These are phyloP conservation scores for Rhinoderma darwinii DNA, from an alignment of 2,113 vertebrate species.

Conservation along the genomic window DNA sequence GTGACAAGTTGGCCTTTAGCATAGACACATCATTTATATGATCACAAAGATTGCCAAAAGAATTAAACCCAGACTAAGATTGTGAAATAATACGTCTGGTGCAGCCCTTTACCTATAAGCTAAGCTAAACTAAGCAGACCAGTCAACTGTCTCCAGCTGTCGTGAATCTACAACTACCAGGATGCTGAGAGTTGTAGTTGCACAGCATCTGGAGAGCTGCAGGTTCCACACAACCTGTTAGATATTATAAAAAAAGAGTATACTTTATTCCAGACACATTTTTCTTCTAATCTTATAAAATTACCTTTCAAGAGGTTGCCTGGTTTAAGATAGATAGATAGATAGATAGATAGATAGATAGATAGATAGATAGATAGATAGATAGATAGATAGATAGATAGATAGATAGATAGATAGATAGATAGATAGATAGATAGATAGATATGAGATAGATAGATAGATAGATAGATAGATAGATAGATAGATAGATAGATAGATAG, in stretches of 20 bases:
- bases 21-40: background rate
- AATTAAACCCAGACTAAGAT: background rate
- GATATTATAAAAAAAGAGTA: background rate
- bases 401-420: too few species aligned
- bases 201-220: background rate
- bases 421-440: too few species aligned
- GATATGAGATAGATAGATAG: too few species aligned
- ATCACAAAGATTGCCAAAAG: slow-evolving; percentile 32
- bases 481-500: too few species aligned
- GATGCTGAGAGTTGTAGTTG: background rate
- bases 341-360: too few species aligned
- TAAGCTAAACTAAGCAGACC: slow-evolving; percentile 13
- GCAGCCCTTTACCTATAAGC: background rate
- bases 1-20: slow-evolving; percentile 41
- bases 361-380: too few species aligned
- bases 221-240: background rate
- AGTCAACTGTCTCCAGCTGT: background rate
- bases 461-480: too few species aligned
- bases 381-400: too few species aligned
- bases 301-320: too few species aligned
- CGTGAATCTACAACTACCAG: background rate
- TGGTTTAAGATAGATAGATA: too few species aligned
- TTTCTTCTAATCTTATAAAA: too few species aligned
- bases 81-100: background rate
- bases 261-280: too few species aligned